Evolutionary conservation across 2,888 invertebrate species (phyloP).

Genomic region (Magallana nippona): DNA sequence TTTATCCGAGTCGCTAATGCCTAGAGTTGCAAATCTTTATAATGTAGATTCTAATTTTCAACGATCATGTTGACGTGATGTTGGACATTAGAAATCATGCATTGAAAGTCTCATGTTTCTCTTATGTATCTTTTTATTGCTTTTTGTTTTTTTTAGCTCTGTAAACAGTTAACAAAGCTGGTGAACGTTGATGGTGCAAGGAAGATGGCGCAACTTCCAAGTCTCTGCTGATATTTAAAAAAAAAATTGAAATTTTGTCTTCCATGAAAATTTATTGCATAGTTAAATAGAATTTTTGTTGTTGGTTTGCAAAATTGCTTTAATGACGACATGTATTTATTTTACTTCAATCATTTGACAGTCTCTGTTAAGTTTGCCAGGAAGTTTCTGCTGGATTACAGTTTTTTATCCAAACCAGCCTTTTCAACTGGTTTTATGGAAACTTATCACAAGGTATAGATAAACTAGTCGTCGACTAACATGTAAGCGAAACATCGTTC

Average conservation of each 20-base stretch:
- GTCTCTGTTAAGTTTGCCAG: slow-evolving; percentile 1
- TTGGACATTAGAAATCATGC: no score
- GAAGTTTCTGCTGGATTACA: slow-evolving; percentile 27
- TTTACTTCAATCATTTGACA: neutral
- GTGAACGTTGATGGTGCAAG: slow-evolving; percentile 11
- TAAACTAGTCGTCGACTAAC: no score
- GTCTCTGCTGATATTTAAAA: neutral
- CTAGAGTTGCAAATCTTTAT: no score
- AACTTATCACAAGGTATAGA: slow-evolving; percentile 22
- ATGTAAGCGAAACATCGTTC: no score
- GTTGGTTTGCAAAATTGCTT: no score
- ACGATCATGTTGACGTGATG: no score
- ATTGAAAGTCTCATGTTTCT: no score
- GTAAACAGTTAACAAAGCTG: slow-evolving; percentile 17
- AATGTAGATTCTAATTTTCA: no score
- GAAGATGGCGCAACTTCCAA: neutral
- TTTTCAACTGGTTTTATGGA: slow-evolving; percentile 14
- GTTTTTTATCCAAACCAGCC: neutral
- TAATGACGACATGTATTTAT: no score
- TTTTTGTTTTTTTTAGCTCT: neutral
- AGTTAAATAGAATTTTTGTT: no score
- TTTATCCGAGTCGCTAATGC: no score
- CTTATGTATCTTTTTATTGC: neutral
- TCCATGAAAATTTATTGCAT: no score
- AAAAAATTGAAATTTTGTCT: neutral